Conservation (phyloP, 2,888 invertebrate species). For the Diaperis boleti region DNA sequence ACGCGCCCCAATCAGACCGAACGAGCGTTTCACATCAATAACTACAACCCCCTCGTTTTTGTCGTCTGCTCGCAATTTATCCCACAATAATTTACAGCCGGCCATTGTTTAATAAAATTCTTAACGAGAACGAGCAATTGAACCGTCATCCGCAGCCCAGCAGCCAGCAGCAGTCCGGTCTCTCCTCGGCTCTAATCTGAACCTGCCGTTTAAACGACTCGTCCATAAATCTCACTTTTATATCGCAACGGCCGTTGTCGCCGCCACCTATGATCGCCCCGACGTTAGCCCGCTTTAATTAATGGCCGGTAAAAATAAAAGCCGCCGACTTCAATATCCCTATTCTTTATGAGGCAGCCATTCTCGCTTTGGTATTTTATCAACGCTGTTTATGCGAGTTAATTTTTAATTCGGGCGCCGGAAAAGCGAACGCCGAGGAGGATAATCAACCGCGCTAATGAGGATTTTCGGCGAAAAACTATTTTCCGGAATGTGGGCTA, state of each 20-base stretch:
- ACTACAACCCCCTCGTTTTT: conserved; percentile 11
- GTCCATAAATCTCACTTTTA: conserved; percentile 60
- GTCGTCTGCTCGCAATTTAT: conserved; percentile 18
- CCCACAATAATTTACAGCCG: conserved; percentile 42
- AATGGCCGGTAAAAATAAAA: conserved; percentile 60
- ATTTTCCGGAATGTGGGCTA: background rate
- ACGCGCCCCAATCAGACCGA: conserved; percentile 5
- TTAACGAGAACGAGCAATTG: conserved; percentile 46
- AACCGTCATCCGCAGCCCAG: conserved; percentile 50
- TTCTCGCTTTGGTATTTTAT: conserved; percentile 27
- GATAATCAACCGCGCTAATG: background rate
- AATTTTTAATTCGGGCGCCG: conserved; percentile 32
- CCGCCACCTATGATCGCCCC: conserved; percentile 59
- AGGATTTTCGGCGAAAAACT: conserved; percentile 5
- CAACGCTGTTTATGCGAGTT: conserved; percentile 25
- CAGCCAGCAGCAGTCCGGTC: conserved; percentile 37
- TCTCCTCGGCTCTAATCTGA: conserved; percentile 40
- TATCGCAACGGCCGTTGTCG: conserved; percentile 59
- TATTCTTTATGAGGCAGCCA: conserved; percentile 38
- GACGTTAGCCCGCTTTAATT: conserved; percentile 58
- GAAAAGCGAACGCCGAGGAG: background rate
- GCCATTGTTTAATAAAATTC: conserved; percentile 49
- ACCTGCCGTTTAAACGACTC: conserved; percentile 48
- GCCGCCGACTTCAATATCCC: conserved; percentile 50
- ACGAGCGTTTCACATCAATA: conserved; percentile 11